Evolutionary conservation across 2,888 invertebrate genomes (phyloP), one percentile per base, ranked within the genome.

Genomic region (Metopia argyrocephala): DNA sequence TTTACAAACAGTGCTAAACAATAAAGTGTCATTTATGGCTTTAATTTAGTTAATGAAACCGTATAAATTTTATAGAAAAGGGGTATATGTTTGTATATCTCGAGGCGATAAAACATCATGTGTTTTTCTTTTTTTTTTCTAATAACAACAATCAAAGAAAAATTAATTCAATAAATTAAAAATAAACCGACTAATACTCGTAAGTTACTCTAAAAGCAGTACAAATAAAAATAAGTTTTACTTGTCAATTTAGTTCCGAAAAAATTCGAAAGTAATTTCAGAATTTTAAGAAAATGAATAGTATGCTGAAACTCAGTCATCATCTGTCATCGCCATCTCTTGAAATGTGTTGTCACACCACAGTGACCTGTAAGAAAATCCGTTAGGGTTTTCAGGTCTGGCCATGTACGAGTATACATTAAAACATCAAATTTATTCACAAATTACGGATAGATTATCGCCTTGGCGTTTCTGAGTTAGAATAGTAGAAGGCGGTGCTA

Each of bases 1-100:
- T n/a, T 15, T 12, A 0, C 15, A 9, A 9, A 12, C 15, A 15
- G 38, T 38, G 38, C 15, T 38, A 38, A 38, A 38, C 15, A 12
- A 38, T 38, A 56, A 56, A 56, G 12, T 56, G 56, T 46, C 46
- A 61, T 52, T 23, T 38, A 38, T 38, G 38, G 9, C 52, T 52
- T 75, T 54, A 54, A 68, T 68, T 61, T 46, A 48, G 54, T 69
- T 69, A 62, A 69, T 62, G 76, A 76, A 76, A n/a, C 76, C 76
- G 20, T 69, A 69, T 3, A 76, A 62, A 25, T 45, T 15, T 2
- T 3, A 25, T 27, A 54, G 15, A 38, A 31, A 38, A 12, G 15
- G 12, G 38, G 15, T 2, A 1, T 38, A 38, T 38, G 38, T 38
- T 12, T 38, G 15, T 38, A 15, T 38, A 38, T 15, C 12, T 12